A percentile compares a stretch with the other conserved stretches of the same genome.
These are phyloP conservation scores for Myodes glareolus DNA, from an alignment of 2,113 vertebrate species.

Conservation along the genomic window DNA sequence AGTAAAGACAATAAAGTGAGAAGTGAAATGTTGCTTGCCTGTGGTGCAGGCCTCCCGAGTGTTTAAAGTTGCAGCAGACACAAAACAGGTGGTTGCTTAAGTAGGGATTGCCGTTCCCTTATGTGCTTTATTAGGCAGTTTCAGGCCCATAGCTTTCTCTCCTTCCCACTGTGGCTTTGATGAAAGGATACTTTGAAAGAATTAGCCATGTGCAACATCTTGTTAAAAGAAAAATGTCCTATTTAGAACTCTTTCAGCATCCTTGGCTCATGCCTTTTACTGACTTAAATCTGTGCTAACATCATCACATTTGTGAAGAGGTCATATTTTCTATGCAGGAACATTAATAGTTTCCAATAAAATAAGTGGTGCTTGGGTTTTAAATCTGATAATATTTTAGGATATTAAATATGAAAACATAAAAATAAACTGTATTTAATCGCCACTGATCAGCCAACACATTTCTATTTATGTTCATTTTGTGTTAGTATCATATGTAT, in stretches of 20 bases:
- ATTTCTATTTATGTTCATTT: conserved; percentile 46
- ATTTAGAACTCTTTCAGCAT: conserved; percentile 37
- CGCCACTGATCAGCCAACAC: background rate
- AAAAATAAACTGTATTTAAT: conserved; percentile 52
- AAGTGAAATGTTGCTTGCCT: conserved; percentile 66
- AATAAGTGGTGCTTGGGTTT: conserved; percentile 5
- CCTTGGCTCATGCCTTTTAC: background rate
- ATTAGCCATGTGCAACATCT: background rate
- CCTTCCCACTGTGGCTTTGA: conserved; percentile 36
- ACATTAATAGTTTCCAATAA: background rate
- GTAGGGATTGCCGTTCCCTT: conserved; percentile 22
- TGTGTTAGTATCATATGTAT: background rate
- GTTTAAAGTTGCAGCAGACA: conserved; percentile 27
- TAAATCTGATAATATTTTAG: conserved; percentile 22
- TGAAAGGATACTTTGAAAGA: conserved; percentile 61
- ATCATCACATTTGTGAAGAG: background rate
- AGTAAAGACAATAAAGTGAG: conserved; percentile 50
- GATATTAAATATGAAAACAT: conserved; percentile 36
- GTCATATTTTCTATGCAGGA: background rate
- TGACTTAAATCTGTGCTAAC: background rate
- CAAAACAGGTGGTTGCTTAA: conserved; percentile 52
- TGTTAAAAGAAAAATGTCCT: background rate
- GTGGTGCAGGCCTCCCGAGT: background rate
- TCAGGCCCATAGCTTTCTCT: conserved; percentile 35
- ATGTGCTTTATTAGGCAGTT: background rate